These are phyloP conservation scores for Oegoconia quadripuncta DNA, from an alignment of 2,888 invertebrate genomes.

Conservation along the genomic window DNA sequence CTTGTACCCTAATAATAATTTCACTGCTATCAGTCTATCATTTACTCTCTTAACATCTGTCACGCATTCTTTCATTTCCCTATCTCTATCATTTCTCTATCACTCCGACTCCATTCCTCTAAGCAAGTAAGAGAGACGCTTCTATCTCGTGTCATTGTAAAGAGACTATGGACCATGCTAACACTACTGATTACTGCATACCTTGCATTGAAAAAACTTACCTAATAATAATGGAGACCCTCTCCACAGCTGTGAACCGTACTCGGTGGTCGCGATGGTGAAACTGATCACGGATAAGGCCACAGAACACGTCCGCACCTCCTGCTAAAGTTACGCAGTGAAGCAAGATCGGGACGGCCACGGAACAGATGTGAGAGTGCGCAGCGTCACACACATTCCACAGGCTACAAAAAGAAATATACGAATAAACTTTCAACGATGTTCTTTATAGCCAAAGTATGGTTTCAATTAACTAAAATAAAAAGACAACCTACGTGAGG, in stretches of 20 bases:
- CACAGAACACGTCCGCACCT: conserved; percentile 97
- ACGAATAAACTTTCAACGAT: neutral
- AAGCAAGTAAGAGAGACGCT: too few relatives aligned
- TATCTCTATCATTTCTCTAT: too few relatives aligned
- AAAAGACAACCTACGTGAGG: too few relatives aligned
- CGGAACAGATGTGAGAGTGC: conserved; percentile 95
- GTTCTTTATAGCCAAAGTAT: neutral
- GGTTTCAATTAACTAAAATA: too few relatives aligned
- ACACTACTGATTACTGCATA: too few relatives aligned
- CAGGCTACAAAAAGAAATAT: conserved; percentile 42
- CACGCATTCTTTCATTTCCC: too few relatives aligned
- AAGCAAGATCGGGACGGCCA: conserved; percentile 93
- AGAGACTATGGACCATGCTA: neutral
- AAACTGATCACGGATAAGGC: conserved; percentile 96
- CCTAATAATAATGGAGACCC: conserved; percentile 94
- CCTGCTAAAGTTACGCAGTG: conserved; percentile 96
- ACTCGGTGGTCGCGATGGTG: conserved; percentile 93
- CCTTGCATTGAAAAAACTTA: conserved; percentile 22
- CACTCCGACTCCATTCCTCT: too few relatives aligned
- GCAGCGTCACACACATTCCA: conserved; percentile 96
- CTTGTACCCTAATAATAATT: too few relatives aligned
- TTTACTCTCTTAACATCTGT: too few relatives aligned
- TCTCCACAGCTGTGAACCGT: conserved; percentile 96
- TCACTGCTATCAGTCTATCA: too few relatives aligned
- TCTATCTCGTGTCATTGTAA: too few relatives aligned